These are phyloP conservation scores for Malacoraja senta DNA, from an alignment of 2,797 vertebrate species.

Conservation along the genomic window DNA sequence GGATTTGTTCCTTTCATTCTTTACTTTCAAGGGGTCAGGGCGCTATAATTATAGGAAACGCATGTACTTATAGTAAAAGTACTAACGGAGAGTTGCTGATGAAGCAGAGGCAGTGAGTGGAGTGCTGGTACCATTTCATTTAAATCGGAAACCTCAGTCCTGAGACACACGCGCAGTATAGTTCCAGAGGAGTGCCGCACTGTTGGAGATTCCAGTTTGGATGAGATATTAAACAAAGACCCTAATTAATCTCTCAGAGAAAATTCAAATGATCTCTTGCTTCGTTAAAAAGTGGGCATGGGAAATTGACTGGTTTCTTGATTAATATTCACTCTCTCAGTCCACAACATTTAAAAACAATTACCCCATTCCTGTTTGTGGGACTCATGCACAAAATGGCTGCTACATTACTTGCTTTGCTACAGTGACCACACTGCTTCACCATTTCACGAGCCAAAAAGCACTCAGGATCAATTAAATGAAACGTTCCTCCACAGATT, in stretches of 20 bases:
- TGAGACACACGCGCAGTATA: background rate
- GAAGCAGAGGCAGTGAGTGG: background rate
- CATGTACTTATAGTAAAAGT: background rate
- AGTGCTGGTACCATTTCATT: background rate
- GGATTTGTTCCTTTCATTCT: background rate
- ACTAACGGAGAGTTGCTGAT: background rate
- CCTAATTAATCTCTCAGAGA: background rate
- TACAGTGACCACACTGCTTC: background rate
- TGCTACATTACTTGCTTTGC: background rate
- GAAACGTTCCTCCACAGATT: background rate
- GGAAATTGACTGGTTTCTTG: background rate
- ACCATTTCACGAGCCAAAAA: background rate
- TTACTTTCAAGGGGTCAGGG: background rate
- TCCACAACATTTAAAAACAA: background rate
- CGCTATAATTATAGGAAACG: background rate
- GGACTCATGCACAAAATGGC: background rate
- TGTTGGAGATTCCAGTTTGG: background rate
- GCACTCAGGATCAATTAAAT: background rate
- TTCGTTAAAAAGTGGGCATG: background rate
- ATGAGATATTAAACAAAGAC: background rate
- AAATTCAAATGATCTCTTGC: background rate
- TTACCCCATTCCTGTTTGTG: background rate
- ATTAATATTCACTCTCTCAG: background rate
- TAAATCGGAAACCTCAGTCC: background rate
- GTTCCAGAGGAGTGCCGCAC: background rate